Conservation (phyloP, 2,113 vertebrate genomes). For the Zosterops japonicus region DNA sequence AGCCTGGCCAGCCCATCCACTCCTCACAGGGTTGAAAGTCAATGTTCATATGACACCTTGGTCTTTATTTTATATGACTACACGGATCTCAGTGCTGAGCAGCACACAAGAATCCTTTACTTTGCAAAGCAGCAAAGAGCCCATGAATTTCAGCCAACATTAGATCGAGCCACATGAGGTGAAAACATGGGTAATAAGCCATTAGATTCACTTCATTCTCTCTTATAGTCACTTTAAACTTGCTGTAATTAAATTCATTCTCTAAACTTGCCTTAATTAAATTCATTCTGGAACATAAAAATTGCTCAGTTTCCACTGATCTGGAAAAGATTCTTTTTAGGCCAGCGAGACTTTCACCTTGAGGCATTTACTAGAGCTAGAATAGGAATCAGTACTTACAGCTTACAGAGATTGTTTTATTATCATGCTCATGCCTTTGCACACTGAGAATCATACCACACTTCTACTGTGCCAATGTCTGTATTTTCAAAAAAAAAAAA, state of each 20-base stretch:
- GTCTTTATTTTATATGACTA: not conserved
- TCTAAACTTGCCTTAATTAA: constrained; percentile 39
- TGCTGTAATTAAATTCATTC: constrained; percentile 22
- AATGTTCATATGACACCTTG: not conserved
- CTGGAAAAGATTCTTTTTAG: constrained; percentile 41
- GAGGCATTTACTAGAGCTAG: not conserved
- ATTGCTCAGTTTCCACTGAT: not conserved
- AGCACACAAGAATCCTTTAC: rapidly evolving
- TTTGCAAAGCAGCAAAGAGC: not conserved
- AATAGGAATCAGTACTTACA: not conserved
- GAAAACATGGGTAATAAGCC: not conserved
- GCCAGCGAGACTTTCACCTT: constrained; percentile 3
- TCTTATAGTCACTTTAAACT: constrained; percentile 6
- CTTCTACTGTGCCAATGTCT: not conserved
- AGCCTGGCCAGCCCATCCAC: not conserved
- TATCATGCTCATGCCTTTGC: not conserved
- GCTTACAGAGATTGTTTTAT: not conserved
- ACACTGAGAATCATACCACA: not conserved
- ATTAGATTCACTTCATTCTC: constrained; percentile 2
- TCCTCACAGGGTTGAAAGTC: not conserved
- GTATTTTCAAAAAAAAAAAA: not conserved
- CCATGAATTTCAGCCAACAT: not conserved
- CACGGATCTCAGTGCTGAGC: not conserved
- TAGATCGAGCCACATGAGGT: not conserved
- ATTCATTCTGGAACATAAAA: not conserved